phyloP scores from a whole-genome alignment of 2,113 vertebrate species.

The Varanus salvator region DNA sequence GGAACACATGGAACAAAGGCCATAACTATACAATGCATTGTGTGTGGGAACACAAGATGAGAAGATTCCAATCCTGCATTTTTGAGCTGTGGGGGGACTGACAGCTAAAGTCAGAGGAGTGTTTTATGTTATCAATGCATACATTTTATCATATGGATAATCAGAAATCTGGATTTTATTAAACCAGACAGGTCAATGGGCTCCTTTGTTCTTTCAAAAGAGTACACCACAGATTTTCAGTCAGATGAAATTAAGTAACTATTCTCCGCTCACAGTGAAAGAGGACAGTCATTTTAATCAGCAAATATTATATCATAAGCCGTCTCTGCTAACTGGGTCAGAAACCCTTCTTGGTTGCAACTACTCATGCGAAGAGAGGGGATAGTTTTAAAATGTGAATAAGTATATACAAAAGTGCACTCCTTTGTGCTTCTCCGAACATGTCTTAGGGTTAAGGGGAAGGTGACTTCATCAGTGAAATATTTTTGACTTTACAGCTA shows the following conservation, averaged over 20 bases:
- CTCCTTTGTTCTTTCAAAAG: not conserved
- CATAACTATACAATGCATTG: not conserved
- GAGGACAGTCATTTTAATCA: not conserved
- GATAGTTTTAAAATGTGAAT: not conserved
- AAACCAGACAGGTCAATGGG: conserved; percentile 8
- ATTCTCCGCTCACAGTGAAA: not conserved
- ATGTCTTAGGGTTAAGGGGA: not conserved
- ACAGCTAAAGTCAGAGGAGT: not conserved
- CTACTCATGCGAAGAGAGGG: not conserved
- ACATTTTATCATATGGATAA: not conserved
- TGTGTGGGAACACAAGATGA: not conserved
- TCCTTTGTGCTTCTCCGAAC: not conserved
- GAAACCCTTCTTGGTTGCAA: not conserved
- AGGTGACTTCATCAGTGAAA: not conserved
- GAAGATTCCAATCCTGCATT: not conserved
- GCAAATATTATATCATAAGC: not conserved
- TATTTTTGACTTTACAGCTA: not conserved
- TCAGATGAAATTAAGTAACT: not conserved
- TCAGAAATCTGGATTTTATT: not conserved
- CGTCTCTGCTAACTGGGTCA: not conserved
- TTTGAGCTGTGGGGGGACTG: not conserved
- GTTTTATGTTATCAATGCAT: not conserved
- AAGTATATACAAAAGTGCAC: not conserved
- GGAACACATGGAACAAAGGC: not conserved
- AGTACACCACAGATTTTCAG: not conserved